Percentiles rank a stretch among this genome's conserved stretches.
These are phyloP conservation scores for Columba guinea DNA, from an alignment of 2,797 vertebrate species.

Conservation along the genomic window DNA sequence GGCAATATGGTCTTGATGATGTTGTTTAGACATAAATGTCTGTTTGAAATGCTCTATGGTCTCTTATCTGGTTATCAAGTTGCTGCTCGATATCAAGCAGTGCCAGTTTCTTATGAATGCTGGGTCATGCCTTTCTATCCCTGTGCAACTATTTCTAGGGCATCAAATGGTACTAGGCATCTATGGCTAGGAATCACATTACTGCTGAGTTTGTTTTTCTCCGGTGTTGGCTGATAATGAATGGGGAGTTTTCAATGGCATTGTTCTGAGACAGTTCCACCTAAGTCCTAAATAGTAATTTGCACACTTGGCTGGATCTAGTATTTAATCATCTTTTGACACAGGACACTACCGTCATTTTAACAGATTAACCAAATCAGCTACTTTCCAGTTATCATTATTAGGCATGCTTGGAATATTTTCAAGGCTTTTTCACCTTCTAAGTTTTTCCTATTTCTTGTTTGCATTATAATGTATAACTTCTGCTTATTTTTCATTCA, in stretches of 20 bases:
- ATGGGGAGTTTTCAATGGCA: background rate
- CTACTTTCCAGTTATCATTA: background rate
- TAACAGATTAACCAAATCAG: background rate
- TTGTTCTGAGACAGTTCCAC: background rate
- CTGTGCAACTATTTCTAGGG: background rate
- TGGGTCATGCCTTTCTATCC: background rate
- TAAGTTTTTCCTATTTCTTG: background rate
- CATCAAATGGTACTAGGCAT: background rate
- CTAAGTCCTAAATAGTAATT: background rate
- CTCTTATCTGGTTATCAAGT: background rate
- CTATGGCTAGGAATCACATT: background rate
- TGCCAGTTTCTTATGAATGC: background rate
- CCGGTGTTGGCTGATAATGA: background rate
- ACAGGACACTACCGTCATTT: background rate
- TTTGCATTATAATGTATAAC: background rate
- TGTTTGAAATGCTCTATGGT: background rate
- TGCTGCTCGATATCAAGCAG: rapidly evolving
- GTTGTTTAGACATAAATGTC: background rate
- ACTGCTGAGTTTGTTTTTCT: background rate
- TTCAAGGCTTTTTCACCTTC: background rate
- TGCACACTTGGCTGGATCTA: background rate
- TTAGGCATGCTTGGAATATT: background rate
- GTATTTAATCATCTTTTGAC: background rate
- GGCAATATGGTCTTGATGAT: background rate
- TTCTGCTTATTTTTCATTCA: background rate